These are phyloP conservation scores for Tauraco hartlaubi DNA, from an alignment of 2,797 vertebrate genomes.

Conservation along the genomic window DNA sequence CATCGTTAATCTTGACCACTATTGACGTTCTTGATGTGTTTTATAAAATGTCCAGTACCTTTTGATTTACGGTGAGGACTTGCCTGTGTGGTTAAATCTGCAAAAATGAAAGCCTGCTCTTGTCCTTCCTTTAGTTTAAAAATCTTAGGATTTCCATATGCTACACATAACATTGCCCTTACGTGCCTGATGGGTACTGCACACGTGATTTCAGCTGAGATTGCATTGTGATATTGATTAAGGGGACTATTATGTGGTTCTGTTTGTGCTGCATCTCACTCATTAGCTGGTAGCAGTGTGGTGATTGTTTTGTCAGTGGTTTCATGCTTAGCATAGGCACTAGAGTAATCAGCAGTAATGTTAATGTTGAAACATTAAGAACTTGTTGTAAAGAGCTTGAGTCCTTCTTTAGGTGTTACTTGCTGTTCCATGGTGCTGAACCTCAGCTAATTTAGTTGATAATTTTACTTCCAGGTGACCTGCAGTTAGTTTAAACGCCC, in stretches of 20 bases:
- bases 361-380: fast-evolving
- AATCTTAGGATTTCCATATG: background rate
- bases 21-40: background rate
- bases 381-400: background rate
- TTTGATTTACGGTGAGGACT: background rate
- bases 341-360: background rate
- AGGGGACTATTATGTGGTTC: background rate
- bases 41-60: background rate
- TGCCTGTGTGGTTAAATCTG: background rate
- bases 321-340: background rate
- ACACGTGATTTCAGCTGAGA: background rate
- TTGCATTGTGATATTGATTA: background rate
- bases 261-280: background rate
- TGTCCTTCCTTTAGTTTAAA: background rate
- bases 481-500: background rate
- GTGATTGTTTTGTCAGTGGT: background rate
- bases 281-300: background rate
- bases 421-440: background rate
- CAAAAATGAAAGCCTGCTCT: background rate
- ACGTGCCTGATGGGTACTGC: background rate
- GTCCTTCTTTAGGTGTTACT: background rate
- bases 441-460: background rate
- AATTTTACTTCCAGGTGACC: background rate
- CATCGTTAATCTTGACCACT: background rate
- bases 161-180: background rate